Base-by-base conservation (phyloP, 2,888 invertebrate species). In the Sinodicranocentrus sp. region DNA sequence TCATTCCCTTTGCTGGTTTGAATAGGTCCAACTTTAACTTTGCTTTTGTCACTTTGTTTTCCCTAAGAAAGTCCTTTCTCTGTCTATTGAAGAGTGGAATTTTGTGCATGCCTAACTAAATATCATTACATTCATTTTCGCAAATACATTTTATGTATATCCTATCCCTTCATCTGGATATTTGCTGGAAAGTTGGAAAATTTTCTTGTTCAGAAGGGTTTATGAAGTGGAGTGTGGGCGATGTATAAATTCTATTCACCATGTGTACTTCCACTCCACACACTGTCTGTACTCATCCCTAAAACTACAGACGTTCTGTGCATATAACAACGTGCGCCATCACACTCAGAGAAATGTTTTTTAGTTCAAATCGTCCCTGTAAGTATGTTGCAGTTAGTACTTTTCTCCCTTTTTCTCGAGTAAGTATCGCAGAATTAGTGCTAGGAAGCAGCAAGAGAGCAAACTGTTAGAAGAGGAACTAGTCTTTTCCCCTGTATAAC, bases 391-490 rank as follows among this genome's bases (percentile, higher is more conserved):
- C 52, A 52, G 21, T 19, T n/a, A n/a, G n/a, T n/a, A n/a, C n/a
- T 39, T 39, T 39, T 39, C 39, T 39, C 39, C 13, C 39, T 39
- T 39, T 13, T 39, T 39, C 39, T 39, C 39, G 39, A 8, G 57
- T 19, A 39, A 52, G 17, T 52, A 57, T 23, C 25, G 15, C 19
- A 57, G 57, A 57, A 57, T 23, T 57, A 48, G 48, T 10, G 48
- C 8, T 25, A 57, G 57, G 21, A 48, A 75, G 63, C 44, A 75
- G 52, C 63, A 63, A 73, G 15, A 75, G 75, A 75, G 75, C 75
- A 75, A 75, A 75, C 75, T 75, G 63, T 65, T 75, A 72, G 52
- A 72, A 57, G 33, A 65, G 33, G 48, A 63, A 73, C n/a, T n/a
- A n/a, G n/a, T n/a, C n/a, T n/a, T n/a, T n/a, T n/a, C n/a, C n/a